Conservation (phyloP, 2,888 invertebrate species). For the Watsonalla binaria region DNA sequence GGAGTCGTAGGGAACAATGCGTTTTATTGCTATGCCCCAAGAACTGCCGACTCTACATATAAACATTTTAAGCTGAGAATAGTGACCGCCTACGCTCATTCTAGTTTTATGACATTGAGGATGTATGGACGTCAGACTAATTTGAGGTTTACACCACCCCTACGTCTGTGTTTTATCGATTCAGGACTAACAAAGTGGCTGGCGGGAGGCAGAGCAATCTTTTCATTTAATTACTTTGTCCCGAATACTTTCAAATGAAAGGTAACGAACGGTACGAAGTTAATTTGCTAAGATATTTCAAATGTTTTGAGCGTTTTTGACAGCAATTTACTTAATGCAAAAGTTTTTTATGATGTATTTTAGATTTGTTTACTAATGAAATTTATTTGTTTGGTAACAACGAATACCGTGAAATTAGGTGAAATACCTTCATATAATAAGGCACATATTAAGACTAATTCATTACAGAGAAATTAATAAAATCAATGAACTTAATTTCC, state of each 20-base stretch:
- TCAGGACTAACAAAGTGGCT: background rate
- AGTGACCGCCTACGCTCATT: background rate
- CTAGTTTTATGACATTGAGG: conserved; percentile 1
- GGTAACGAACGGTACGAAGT: background rate
- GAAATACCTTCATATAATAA: too few species aligned
- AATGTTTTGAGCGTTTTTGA: too few species aligned
- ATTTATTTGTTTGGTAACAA: too few species aligned
- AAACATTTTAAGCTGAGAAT: conserved; percentile 1
- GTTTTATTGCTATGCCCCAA: conserved; percentile 13
- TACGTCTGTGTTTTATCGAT: conserved; percentile 1
- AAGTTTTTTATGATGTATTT: too few species aligned
- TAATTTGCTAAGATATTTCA: too few species aligned
- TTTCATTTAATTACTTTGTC: background rate
- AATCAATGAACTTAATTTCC: too few species aligned
- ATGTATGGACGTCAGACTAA: background rate
- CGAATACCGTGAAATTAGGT: too few species aligned
- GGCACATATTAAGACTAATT: too few species aligned
- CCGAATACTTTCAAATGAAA: background rate
- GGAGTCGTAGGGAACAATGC: conserved; percentile 15
- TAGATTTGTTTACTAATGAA: too few species aligned
- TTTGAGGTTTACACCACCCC: background rate
- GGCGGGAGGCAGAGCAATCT: background rate
- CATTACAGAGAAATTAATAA: too few species aligned
- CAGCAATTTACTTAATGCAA: too few species aligned
- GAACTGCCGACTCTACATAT: conserved; percentile 1